These are phyloP conservation scores for Fragum sueziense DNA, from an alignment of 2,888 invertebrate genomes.

Conservation along the genomic window DNA sequence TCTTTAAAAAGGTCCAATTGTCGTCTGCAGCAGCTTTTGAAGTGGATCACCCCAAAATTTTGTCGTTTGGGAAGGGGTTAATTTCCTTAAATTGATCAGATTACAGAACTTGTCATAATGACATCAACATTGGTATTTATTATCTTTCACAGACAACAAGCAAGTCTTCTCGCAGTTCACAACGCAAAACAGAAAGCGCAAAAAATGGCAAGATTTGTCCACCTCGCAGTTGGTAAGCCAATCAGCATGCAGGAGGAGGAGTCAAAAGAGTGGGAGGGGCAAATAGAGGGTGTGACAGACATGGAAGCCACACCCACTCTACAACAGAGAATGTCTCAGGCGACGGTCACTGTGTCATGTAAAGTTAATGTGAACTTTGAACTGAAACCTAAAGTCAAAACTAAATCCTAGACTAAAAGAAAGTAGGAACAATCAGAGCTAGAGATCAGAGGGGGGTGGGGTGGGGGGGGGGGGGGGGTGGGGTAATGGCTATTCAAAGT, in stretches of 20 bases:
- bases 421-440: no score
- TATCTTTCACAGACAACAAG: conserved; percentile 72
- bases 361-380: conserved; percentile 77
- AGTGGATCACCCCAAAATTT: no score
- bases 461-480: no score
- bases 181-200: conserved; percentile 79
- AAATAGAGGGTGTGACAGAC: conserved; percentile 60
- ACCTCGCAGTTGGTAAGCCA: conserved; percentile 73
- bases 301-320: conserved; percentile 67
- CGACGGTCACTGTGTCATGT: conserved; percentile 73
- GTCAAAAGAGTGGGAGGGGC: conserved; percentile 72
- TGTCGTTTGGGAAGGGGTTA: no score
- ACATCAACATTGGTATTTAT: no score
- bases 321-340: conserved; percentile 72
- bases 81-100: no score
- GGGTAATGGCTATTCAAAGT: no score
- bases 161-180: conserved; percentile 76
- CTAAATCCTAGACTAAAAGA: conserved; percentile 41
- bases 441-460: no score
- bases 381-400: conserved; percentile 74
- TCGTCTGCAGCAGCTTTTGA: no score
- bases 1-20: no score
- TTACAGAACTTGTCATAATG: no score
- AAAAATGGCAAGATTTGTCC: conserved; percentile 77
- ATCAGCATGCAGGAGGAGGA: conserved; percentile 74